Evolutionary conservation across 2,888 invertebrate species (phyloP), one percentile per base, ranked within the genome.

Genomic region (Hydrotaea cyrtoneurina): DNA sequence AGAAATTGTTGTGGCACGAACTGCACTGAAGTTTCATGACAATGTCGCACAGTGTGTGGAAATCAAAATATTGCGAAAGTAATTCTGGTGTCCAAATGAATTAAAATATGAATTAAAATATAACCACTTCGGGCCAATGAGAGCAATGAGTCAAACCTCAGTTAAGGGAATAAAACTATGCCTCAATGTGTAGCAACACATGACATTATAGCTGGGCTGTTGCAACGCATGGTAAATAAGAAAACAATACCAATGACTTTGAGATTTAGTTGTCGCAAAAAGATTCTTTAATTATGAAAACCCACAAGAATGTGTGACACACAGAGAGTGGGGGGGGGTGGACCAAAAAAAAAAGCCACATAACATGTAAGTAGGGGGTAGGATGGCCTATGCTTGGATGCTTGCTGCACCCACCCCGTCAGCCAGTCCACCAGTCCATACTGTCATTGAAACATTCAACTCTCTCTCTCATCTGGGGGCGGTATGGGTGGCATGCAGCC

Each of bases 281-380:
- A 62, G 7, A 23, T 62, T 62, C 59, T 15, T 50, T 62, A 62
- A 62, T 62, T 62, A 50, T 50, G n/a, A 50, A 62, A 62, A 31
- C 3, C 59, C 59, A 23, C 23, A 62, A 10, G 15, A 62, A 31
- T 46, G 69, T 69, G 23, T 8, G 46, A 15, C n/a, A 23, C 1
- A 15, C 15, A 19, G 31, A 31, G 31, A 2, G 31, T 31, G 31
- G 31, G 31, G 31, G 7, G 31, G 31, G 31, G 31, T 7, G 7
- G 31, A 31, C 7, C n/a, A n/a, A n/a, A 31, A 2, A 31, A 2
- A 31, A 31, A 31, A 31, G 31, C 31, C 31, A 31, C 31, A 31
- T 7, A 7, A 31, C 2, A 31, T 2, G 2, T 31, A 2, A 31
- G 31, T 4, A 31, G 31, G 7, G 31, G 31, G 31, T 4, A 31